These are phyloP conservation scores for Lepus timidus DNA, from an alignment of 2,113 vertebrate genomes.

Conservation along the genomic window DNA sequence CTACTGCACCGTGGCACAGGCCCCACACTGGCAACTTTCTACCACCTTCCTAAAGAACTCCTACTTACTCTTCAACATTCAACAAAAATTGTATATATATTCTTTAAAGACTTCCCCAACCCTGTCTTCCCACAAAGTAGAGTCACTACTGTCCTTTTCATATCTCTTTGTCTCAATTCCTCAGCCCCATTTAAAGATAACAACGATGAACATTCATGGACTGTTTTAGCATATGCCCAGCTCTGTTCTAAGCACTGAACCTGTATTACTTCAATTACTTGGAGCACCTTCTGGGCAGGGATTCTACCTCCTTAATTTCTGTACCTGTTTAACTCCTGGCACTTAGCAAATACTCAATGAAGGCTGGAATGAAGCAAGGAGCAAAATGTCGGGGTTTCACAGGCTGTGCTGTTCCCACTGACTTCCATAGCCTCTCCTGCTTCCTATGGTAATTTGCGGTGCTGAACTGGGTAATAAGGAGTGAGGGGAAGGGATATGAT, in stretches of 20 bases:
- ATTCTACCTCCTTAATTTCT: not conserved
- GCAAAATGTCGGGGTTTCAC: not conserved
- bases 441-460: not conserved
- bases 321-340: not conserved
- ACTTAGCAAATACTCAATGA: not conserved
- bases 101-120: not conserved
- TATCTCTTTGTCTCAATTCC: not conserved
- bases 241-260: not conserved
- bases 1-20: no score
- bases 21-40: no score
- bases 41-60: not conserved
- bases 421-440: not conserved
- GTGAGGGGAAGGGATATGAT: not conserved
- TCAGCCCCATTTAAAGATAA: not conserved
- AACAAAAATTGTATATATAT: not conserved
- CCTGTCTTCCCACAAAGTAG: not conserved
- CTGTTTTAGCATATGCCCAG: not conserved
- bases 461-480: not conserved
- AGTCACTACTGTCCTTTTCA: not conserved
- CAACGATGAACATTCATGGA: not conserved
- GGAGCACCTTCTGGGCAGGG: not conserved
- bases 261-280: not conserved
- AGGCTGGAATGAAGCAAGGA: constrained; percentile 4
- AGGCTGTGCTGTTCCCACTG: not conserved
- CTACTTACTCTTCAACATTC: not conserved